Conservation (phyloP, 2,797 vertebrate species). For the Macrochelys suwanniensis region DNA sequence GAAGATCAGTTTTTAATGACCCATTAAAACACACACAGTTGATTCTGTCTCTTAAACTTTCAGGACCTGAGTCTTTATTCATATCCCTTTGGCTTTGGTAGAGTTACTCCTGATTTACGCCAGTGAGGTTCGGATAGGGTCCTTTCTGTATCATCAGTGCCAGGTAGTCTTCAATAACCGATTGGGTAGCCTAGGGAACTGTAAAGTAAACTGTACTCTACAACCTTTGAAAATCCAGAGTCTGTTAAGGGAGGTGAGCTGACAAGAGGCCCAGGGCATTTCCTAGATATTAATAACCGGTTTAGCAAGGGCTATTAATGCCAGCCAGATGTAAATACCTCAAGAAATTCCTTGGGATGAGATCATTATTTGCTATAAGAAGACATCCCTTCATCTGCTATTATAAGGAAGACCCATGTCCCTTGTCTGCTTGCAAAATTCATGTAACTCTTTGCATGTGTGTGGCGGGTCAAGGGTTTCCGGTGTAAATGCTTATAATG, state of each 20-base stretch:
- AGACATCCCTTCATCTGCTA: constrained; percentile 31
- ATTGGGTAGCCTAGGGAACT: neutral
- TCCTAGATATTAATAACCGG: neutral
- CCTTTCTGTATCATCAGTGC: neutral
- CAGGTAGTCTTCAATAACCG: too few species aligned
- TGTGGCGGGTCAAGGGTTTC: rapidly evolving
- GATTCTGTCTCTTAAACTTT: neutral
- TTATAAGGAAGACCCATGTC: neutral
- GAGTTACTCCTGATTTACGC: neutral
- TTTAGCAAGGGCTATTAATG: constrained; percentile 16
- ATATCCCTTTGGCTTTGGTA: neutral
- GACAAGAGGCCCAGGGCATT: neutral
- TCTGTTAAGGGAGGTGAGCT: neutral
- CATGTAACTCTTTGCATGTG: rapidly evolving
- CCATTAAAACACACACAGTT: rapidly evolving
- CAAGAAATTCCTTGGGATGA: constrained; percentile 57
- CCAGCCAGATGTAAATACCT: constrained; percentile 62
- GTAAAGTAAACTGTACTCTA: neutral
- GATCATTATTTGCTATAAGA: constrained; percentile 65
- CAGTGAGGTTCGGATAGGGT: rapidly evolving
- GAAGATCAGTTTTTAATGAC: neutral
- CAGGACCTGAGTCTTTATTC: neutral
- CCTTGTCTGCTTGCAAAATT: constrained; percentile 10
- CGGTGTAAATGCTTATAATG: neutral
- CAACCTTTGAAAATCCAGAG: neutral